Base-by-base conservation (phyloP, 2,797 vertebrate species). In the Sebastolobus alascanus region DNA sequence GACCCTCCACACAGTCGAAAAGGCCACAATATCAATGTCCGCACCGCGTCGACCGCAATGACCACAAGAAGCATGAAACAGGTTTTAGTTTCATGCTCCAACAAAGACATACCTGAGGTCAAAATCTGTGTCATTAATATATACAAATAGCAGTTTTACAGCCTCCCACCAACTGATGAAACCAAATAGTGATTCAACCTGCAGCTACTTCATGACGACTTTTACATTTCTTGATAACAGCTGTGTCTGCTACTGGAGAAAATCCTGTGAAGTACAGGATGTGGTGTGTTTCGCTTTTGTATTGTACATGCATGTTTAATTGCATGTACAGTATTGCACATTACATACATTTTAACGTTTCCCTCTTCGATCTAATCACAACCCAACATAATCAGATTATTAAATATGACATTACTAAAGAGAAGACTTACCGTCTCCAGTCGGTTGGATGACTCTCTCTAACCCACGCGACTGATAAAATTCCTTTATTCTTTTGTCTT, bases 381-480 rank as follows among this genome's bases (percentile, higher is more conserved):
- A 29, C 29, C 11, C 14, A 68, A 55, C 13, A 4, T 8, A 16
- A 52, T 64, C 13, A 29, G 8, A 50, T 25, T 25, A 25, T 25
- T 25, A 5, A n/a, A 5, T 0, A 18, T n/a, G 29, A 22, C 11
- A 1, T 6, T 2, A 37, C 13, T 22, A 13, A 68, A 61, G 18
- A 3, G 2, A 69, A 64, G 9, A 72, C 87, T 87, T 92, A 98
- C 97, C 97, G 79, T 98, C 97, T 2, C 96, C 95, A 5, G 95
- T 87, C 1, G 97, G 96, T 79, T 99, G 98, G 6, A 97, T 95
- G 78, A 98, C 96, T 66, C 98, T 95, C 91, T 99, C 98, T 37
- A 99, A 94, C 31, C 98, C 98, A 0, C 98, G 96, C 0, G 98
- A 98, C 94, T 99, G 98, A 94, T 98, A 99, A 93, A 99, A 99